These are phyloP conservation scores for Scaptomyza flava DNA, from an alignment of 2,888 invertebrate genomes.

Conservation along the genomic window DNA sequence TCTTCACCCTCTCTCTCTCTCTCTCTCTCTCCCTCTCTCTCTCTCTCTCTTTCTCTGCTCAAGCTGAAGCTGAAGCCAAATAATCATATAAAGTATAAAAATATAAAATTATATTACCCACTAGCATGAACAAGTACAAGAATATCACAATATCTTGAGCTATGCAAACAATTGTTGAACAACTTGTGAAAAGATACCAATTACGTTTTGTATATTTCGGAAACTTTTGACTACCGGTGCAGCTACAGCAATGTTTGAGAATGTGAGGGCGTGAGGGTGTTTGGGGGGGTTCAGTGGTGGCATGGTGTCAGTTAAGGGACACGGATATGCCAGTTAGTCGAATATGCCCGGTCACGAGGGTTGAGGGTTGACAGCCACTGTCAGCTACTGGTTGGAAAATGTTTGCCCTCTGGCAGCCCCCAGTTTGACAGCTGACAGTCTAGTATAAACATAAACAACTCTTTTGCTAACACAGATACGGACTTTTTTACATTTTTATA, in stretches of 20 bases:
- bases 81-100: conserved; percentile 39
- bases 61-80: conserved; percentile 25
- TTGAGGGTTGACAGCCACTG: conserved; percentile 51
- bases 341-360: conserved; percentile 55
- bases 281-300: no score
- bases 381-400: conserved; percentile 33
- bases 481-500: conserved; percentile 1
- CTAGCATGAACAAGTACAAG: conserved; percentile 26
- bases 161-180: conserved; percentile 40
- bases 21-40: neutral
- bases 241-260: no score
- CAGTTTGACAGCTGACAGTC: conserved; percentile 54
- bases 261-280: no score
- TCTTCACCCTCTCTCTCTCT: neutral
- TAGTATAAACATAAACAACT: conserved; percentile 58
- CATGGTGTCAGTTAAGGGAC: conserved; percentile 54
- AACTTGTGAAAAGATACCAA: conserved; percentile 41
- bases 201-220: conserved; percentile 27
- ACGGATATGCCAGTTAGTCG: conserved; percentile 25
- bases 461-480: conserved; percentile 8
- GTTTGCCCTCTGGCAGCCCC: conserved; percentile 39
- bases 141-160: conserved; percentile 47
- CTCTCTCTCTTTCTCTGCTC: neutral
- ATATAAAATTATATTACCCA: conserved; percentile 29
- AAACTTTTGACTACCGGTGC: conserved; percentile 16